Evolutionary conservation across 2,888 invertebrate genomes (phyloP), one percentile per base, ranked within the genome.

Genomic region (Chalcis sispes): DNA sequence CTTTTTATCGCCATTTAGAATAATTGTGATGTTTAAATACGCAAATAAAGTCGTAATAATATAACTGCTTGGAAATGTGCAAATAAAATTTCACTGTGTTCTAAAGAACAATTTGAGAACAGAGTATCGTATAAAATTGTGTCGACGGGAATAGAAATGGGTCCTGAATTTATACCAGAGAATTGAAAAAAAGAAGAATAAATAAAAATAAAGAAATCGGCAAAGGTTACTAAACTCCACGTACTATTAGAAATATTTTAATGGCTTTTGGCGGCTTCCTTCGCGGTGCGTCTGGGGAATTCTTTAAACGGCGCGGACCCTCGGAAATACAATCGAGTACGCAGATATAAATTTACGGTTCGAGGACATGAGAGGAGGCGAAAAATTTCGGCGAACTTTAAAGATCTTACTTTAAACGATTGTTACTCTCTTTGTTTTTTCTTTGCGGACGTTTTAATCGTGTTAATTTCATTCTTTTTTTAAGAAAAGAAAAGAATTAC

Each of bases 161-260:
- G n/a, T n/a, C n/a, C n/a, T n/a, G n/a, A n/a, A n/a, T n/a, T n/a
- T n/a, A n/a, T n/a, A 20, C 32, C n/a, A 40, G 7, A 13, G 20
- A n/a, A n/a, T 1, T 7, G 18, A 20, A 20, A 18, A 23, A 48
- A 54, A 36, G 13, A n/a, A 48, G n/a, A 58, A 36, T n/a, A 40
- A 48, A 2, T 8, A 25, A 73, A 76, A 70, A 64, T 7, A 69
- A 72, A 69, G 64, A 77, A 73, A 76, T 58, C 40, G 54, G 4
- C 29, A 36, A 29, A 27, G 7, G 15, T 42, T 2, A 72, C 78
- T 69, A n/a, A n/a, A 77, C 78, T 80, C 66, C 74, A 72, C 76
- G 48, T 75, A 74, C 79, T 81, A 84, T 82, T 83, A 83, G 79
- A 82, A 81, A 80, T 81, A 83, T 82, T 83, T 83, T 81, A 83